Conservation (phyloP, 2,113 vertebrate species). For the Antechinus stuartii region DNA sequence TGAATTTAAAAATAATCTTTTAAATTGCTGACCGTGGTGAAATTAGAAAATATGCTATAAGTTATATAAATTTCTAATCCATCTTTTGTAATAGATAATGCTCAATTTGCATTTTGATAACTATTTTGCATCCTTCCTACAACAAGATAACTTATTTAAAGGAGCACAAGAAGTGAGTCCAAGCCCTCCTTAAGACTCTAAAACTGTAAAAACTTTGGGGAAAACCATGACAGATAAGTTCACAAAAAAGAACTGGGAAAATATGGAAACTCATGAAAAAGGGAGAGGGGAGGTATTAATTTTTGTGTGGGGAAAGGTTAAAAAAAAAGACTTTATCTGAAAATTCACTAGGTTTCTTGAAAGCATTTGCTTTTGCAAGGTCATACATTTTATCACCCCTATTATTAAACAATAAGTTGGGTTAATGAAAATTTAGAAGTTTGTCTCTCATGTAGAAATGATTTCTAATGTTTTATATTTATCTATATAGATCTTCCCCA, state of each 20-base stretch:
- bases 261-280: too few relatives aligned
- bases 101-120: neutral
- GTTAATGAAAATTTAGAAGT: neutral
- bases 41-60: neutral
- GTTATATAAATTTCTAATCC: neutral
- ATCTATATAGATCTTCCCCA: neutral
- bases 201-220: neutral
- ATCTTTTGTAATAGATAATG: neutral
- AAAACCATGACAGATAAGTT: too few relatives aligned
- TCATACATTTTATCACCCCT: neutral
- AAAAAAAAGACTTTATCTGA: too few relatives aligned
- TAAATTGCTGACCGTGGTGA: neutral
- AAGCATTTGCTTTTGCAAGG: too few relatives aligned
- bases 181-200: too few relatives aligned
- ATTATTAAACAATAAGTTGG: neutral
- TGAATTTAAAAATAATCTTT: neutral
- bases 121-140: neutral
- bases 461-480: neutral
- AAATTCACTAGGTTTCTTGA: too few relatives aligned
- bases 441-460: neutral
- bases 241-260: too few relatives aligned
- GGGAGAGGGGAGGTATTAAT: too few relatives aligned
- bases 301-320: too few relatives aligned
- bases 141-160: neutral
- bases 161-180: neutral